These are phyloP conservation scores for Operophtera brumata DNA, from an alignment of 2,888 invertebrate species.

Conservation along the genomic window DNA sequence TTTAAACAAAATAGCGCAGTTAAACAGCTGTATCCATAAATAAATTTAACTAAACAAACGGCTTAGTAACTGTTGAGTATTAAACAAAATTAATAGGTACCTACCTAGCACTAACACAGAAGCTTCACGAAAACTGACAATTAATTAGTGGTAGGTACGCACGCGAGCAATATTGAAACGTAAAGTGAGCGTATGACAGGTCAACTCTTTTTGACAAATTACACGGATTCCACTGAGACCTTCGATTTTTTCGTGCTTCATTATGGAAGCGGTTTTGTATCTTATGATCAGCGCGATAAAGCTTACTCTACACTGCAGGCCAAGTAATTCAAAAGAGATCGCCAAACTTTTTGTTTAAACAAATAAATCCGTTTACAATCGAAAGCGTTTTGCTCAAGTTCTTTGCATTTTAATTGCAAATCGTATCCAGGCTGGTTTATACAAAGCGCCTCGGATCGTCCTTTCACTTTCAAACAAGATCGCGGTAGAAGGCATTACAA, in stretches of 20 bases:
- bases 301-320: background rate
- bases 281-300: no score
- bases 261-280: no score
- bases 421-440: slow-evolving; percentile 42
- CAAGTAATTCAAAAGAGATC: slow-evolving; percentile 42
- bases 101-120: no score
- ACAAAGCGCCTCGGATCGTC: slow-evolving; percentile 35
- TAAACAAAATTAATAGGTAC: background rate
- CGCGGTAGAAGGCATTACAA: slow-evolving; percentile 14
- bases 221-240: no score
- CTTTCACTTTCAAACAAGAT: slow-evolving; percentile 57
- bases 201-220: no score
- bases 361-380: slow-evolving; percentile 39
- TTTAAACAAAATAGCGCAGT: slow-evolving; percentile 3
- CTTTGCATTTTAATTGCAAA: slow-evolving; percentile 37
- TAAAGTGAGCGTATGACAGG: no score
- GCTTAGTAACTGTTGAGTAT: slow-evolving; percentile 28
- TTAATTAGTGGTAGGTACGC: no score
- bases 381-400: slow-evolving; percentile 46
- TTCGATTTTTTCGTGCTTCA: no score
- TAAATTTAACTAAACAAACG: slow-evolving; percentile 17
- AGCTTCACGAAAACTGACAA: no score
- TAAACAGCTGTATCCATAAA: slow-evolving; percentile 1
- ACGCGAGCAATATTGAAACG: no score
- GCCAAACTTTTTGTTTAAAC: slow-evolving; percentile 38